Base-by-base conservation (phyloP, 2,888 invertebrate species). In the Imbricaverruca yamaguchii region DNA sequence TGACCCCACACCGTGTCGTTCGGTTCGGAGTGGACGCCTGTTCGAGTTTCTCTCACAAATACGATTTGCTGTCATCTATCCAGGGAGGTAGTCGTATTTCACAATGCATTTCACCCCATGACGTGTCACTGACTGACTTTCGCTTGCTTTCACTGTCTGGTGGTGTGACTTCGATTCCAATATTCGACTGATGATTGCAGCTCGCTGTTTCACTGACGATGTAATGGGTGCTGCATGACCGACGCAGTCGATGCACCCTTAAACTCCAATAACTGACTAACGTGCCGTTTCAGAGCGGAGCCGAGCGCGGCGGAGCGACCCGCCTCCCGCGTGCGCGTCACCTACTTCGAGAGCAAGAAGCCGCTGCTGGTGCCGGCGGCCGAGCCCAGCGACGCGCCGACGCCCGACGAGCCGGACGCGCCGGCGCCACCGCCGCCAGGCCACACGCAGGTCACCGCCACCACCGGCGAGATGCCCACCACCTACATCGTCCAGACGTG, bases 321-420 rank as follows among this genome's bases (percentile, higher is more conserved):
- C 74, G 85, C 86, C 80, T 86, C 86, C 83, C 84, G 85, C 83
- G 93, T 94, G 83, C 92, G 93, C 85, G 94, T 94, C 86, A 92
- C 93, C 85, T 93, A 94, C 89, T 94, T 92, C 89, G 93, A 93
- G 89, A 93, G 93, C 87, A 92, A 91, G 87, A 91, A 92, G 88
- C 93, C 93, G 84, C 92, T 93, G 89, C 89, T 89, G 85, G 89
- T 91, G 86, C 92, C 89, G 88, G 91, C 92, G 85, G 90, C 90
- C 61, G 90, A 91, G 87, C 89, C 89, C 84, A 88, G 88, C 82
- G 87, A 88, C 21, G 15, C 18, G 18, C 21, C 74, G 10, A 55
- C 74, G 21, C 21, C 53, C 9, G 74, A 74, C 21, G 55, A 74
- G 55, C 10, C 21, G 55, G 74, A 74, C 53, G 74, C 21, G 74